A percentile compares a stretch with the other conserved stretches of the same genome.
Evolutionary conservation across 2,888 invertebrate genomes (phyloP).

Genomic region (Nephrotoma flavescens): DNA sequence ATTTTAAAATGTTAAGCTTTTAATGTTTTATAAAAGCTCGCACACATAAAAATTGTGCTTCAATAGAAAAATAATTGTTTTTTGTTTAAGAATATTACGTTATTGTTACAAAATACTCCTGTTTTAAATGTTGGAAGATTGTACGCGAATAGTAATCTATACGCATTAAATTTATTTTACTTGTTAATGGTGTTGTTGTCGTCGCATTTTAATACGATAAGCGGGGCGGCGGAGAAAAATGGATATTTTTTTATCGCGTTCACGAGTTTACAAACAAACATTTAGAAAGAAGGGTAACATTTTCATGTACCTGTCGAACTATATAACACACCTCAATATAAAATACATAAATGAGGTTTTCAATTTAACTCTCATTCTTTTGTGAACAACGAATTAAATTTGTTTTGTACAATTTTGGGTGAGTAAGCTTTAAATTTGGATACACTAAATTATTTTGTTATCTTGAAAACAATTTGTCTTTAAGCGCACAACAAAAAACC

Average conservation of each 20-base stretch:
- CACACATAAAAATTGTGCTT: not conserved
- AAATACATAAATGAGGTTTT: no score
- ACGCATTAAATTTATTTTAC: not conserved
- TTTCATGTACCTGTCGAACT: no score
- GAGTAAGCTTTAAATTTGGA: not conserved
- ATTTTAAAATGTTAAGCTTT: not conserved
- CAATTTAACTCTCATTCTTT: not conserved
- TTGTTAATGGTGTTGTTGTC: not conserved
- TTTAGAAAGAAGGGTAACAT: no score
- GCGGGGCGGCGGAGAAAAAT: no score
- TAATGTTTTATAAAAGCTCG: not conserved
- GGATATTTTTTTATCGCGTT: no score
- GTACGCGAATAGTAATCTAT: not conserved
- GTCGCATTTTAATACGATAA: not conserved
- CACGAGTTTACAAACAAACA: no score
- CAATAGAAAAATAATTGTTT: not conserved
- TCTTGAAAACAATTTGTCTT: not conserved
- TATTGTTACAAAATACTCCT: not conserved
- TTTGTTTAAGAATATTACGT: not conserved
- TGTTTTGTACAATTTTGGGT: not conserved
- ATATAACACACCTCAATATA: no score
- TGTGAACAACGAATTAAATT: not conserved
- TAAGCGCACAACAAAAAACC: not conserved
- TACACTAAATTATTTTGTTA: not conserved
- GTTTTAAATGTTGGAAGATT: no score